phyloP scores from a whole-genome alignment of 2,113 vertebrate species.

The Marmota monax region DNA sequence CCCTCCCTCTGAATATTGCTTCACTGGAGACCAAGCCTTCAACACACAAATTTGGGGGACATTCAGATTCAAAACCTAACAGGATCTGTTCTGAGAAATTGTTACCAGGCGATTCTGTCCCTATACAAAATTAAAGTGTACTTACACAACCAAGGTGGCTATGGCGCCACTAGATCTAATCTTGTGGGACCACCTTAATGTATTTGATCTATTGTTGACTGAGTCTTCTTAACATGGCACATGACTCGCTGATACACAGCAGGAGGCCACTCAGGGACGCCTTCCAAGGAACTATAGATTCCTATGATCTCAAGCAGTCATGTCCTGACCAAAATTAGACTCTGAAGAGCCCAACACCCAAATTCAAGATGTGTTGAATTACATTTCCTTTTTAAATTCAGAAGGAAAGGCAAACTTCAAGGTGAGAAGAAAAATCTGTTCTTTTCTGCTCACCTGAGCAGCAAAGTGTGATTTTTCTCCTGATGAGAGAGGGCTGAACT shows the following conservation, averaged over 20 bases:
- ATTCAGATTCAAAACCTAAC: neutral
- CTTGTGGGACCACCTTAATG: too few species aligned
- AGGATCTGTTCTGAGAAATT: neutral
- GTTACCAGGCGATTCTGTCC: neutral
- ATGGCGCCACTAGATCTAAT: neutral
- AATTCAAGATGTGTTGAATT: slow-evolving; percentile 44
- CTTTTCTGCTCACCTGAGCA: slow-evolving; percentile 70
- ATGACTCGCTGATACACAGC: neutral
- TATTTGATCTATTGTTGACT: neutral
- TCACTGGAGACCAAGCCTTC: neutral
- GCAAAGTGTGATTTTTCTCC: slow-evolving; percentile 54
- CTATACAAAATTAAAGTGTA: neutral
- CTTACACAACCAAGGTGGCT: neutral
- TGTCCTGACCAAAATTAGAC: slow-evolving; percentile 39
- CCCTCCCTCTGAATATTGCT: neutral
- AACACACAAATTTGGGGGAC: neutral
- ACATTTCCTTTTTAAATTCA: slow-evolving; percentile 67
- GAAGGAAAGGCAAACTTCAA: slow-evolving; percentile 71
- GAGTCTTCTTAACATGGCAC: neutral
- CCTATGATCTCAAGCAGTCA: neutral
- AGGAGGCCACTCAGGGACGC: neutral
- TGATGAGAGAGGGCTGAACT: neutral
- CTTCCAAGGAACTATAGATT: neutral
- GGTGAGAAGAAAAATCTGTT: slow-evolving; percentile 72
- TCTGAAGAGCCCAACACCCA: neutral